Percentiles rank a stretch among this genome's conserved stretches.
Evolutionary conservation across 2,797 vertebrate species (phyloP).

Genomic region (Champsocephalus gunnari): DNA sequence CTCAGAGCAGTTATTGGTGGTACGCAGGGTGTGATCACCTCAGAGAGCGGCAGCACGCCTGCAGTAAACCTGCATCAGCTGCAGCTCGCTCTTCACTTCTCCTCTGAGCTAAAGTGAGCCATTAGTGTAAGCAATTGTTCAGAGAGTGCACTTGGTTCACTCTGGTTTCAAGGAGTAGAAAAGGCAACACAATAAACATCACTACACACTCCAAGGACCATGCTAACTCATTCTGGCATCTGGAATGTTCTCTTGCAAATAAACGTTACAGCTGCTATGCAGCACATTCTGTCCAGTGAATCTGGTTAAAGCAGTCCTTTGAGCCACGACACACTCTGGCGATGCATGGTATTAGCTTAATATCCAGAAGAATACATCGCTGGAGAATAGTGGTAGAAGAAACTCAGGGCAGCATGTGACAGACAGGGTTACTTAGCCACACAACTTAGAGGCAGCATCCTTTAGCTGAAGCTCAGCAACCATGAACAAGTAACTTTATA

Average conservation of each 20-base stretch:
- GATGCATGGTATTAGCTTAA: slow-evolving; percentile 51
- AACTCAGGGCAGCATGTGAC: slow-evolving; percentile 16
- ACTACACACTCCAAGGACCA: slow-evolving; percentile 41
- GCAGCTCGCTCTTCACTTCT: slow-evolving; percentile 47
- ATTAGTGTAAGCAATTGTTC: slow-evolving; percentile 69
- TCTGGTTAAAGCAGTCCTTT: slow-evolving; percentile 36
- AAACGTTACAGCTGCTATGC: slow-evolving; percentile 28
- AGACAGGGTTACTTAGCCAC: slow-evolving; percentile 24
- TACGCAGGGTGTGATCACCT: slow-evolving; percentile 22
- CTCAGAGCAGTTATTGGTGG: slow-evolving; percentile 21
- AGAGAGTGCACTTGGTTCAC: slow-evolving; percentile 55
- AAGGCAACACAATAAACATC: slow-evolving; percentile 54
- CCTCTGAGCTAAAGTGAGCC: slow-evolving; percentile 62
- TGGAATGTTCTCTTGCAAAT: slow-evolving; percentile 50
- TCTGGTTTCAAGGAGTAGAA: slow-evolving; percentile 46
- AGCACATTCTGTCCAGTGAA: slow-evolving; percentile 28
- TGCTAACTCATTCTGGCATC: slow-evolving; percentile 44
- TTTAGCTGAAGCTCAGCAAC: slow-evolving; percentile 26
- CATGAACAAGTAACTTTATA: slow-evolving; percentile 2
- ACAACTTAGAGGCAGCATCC: slow-evolving; percentile 31
- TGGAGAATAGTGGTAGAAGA: slow-evolving; percentile 6
- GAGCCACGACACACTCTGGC: slow-evolving; percentile 46
- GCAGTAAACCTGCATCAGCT: slow-evolving; percentile 44
- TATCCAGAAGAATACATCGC: slow-evolving; percentile 42
- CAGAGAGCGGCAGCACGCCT: slow-evolving; percentile 59